Conservation (phyloP, 2,797 vertebrate genomes). For the Rhodeus uyekii region DNA sequence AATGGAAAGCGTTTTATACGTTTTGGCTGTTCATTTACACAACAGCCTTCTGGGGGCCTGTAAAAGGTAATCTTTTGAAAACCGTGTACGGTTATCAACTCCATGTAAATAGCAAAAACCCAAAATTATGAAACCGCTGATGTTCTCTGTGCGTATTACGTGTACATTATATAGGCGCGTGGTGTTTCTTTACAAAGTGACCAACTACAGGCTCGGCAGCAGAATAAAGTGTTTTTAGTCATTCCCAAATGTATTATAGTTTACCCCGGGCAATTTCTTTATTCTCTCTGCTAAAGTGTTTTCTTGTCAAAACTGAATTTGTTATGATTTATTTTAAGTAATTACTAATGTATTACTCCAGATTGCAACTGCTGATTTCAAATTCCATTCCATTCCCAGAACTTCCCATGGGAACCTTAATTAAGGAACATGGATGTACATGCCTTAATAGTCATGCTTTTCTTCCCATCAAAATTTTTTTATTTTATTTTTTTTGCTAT, state of each 20-base stretch:
- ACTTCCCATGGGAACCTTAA: conserved; percentile 3
- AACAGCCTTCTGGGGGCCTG: not conserved
- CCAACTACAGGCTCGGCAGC: not conserved
- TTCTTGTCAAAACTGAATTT: not conserved
- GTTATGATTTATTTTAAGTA: not conserved
- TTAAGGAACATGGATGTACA: not conserved
- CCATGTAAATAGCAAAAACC: not conserved
- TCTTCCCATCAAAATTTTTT: not conserved
- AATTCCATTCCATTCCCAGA: not conserved
- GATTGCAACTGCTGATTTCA: not conserved
- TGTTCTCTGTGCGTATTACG: too few species aligned
- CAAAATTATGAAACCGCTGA: too few species aligned
- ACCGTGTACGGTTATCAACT: not conserved
- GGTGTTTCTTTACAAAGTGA: not conserved
- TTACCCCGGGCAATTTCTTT: not conserved
- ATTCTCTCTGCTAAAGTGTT: not conserved
- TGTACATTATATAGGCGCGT: not conserved
- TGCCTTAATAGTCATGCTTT: conserved; percentile 9
- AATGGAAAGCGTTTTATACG: too few species aligned
- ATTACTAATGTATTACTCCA: not conserved
- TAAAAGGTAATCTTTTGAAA: not conserved
- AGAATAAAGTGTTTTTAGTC: not conserved
- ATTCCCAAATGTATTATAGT: not conserved
- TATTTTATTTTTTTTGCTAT: not conserved
- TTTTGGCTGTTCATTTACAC: too few species aligned